Percentiles rank a stretch among this genome's conserved stretches.
Evolutionary conservation across 2,797 vertebrate species (phyloP).

Genomic region (Danionella dracula): DNA sequence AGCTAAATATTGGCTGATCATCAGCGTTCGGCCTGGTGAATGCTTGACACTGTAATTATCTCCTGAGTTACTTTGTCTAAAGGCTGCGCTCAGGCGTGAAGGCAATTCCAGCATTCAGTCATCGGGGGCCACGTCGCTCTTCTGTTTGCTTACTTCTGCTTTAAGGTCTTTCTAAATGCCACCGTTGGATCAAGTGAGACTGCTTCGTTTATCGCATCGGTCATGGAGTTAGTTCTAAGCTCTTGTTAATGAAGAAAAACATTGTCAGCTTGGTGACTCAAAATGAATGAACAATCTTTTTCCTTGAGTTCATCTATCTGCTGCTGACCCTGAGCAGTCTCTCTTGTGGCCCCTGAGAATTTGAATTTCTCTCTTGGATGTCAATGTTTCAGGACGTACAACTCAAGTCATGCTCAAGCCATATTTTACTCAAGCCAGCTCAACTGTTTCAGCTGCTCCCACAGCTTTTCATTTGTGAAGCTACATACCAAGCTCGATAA

Average conservation of each 20-base stretch:
- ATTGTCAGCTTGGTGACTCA: constrained; percentile 37
- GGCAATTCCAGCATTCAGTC: constrained; percentile 67
- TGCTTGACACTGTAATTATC: constrained; percentile 81
- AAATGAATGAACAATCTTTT: no score
- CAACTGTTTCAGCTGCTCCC: no score
- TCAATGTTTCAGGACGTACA: no score
- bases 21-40: constrained; percentile 66
- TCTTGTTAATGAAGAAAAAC: constrained; percentile 38
- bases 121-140: constrained; percentile 55
- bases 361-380: no score
- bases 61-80: constrained; percentile 80
- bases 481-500: no score
- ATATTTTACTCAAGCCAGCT: no score
- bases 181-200: constrained; percentile 15
- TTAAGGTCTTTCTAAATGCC: constrained; percentile 41
- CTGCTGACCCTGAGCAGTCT: no score
- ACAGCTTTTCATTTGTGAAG: no score
- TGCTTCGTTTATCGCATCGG: constrained; percentile 28
- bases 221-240: constrained; percentile 8
- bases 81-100: constrained; percentile 75
- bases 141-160: constrained; percentile 61
- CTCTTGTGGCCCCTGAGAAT: no score
- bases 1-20: constrained; percentile 78
- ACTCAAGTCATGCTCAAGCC: no score
- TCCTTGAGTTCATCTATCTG: no score